phyloP scores from a whole-genome alignment of 2,888 invertebrate species.

The Julus scanicus region DNA sequence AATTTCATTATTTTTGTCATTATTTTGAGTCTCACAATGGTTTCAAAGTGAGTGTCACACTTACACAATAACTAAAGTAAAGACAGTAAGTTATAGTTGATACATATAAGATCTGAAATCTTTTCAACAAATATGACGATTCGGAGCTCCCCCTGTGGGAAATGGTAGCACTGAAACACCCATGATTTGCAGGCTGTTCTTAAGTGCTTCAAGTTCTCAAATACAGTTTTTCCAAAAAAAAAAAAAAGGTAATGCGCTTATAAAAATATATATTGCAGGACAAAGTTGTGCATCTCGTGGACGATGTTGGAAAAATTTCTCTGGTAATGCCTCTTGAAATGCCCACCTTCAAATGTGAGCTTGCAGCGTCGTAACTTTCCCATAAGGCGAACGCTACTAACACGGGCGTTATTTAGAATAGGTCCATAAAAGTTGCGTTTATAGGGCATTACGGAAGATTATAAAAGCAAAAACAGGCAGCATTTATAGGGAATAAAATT shows the following conservation, averaged over 20 bases:
- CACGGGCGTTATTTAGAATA: slow-evolving; percentile 22
- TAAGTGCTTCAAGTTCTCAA: not conserved
- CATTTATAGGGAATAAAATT: slow-evolving; percentile 47
- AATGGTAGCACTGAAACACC: not conserved
- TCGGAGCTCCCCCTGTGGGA: not conserved
- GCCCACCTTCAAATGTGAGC: not conserved
- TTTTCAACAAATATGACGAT: not conserved
- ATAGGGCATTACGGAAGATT: slow-evolving; percentile 47
- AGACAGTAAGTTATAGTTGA: too few species aligned
- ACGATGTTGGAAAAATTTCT: not conserved
- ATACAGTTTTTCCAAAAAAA: not conserved
- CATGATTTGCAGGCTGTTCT: not conserved
- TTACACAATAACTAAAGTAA: too few species aligned
- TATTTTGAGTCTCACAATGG: too few species aligned
- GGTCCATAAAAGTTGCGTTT: slow-evolving; percentile 45
- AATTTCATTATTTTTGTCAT: too few species aligned
- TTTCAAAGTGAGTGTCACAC: too few species aligned
- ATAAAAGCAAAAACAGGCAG: slow-evolving; percentile 43
- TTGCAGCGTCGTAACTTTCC: not conserved
- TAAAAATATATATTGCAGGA: not conserved
- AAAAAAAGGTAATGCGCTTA: slow-evolving; percentile 36
- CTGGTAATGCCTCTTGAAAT: not conserved
- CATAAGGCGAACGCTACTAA: not conserved
- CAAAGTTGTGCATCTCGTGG: slow-evolving; percentile 9
- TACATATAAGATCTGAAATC: too few species aligned